Evolutionary conservation across 1,140 invertebrate species (phyloP), one percentile per base, ranked within the genome.

Genomic region (Brachionus koreanus): DNA sequence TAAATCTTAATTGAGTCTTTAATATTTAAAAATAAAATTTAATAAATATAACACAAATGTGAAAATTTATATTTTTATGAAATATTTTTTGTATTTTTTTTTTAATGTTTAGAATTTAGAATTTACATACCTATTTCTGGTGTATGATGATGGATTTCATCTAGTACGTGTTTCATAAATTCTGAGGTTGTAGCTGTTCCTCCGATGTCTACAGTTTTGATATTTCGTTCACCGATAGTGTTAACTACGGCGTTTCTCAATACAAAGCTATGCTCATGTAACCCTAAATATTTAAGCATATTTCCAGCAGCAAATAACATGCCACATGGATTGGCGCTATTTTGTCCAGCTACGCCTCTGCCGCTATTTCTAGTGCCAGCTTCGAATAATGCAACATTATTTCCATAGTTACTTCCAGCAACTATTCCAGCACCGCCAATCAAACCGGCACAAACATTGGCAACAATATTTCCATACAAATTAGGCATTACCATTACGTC

Each of bases 401-500:
- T 37, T 42, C 82, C 82, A 75, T 72, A 72, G 61, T 82, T 82
- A n/a, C 42, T 43, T 13, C 82, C 82, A 25, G 65, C 43, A 19
- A 82, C 82, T 46, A 82, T 9, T 25, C 82, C 82, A 13, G 65
- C 43, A 16, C 82, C 82, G 39, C 82, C 82, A 23, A 74, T 46
- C 25, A 99, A 90, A 13, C 97, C 97, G 67, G 94, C 93, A 23
- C 95, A 95, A 63, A 99, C 89, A 90, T 99, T 99, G 87, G 98
- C 96, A 4, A 99, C 91, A 87, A 99, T 99, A 88, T 96, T 97
- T 81, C 97, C 97, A 89, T 99, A 99, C 57, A 99, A 90, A 90
- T 99, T 99, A 13, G 97, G 97, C 85, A 96, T 96, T 5, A 98
- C 90, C 92, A 99, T 94, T 13, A 99, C 95, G 89, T 99, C 97